Base-by-base conservation (phyloP, 2,113 vertebrate genomes). In the Pachycephala philippinensis region DNA sequence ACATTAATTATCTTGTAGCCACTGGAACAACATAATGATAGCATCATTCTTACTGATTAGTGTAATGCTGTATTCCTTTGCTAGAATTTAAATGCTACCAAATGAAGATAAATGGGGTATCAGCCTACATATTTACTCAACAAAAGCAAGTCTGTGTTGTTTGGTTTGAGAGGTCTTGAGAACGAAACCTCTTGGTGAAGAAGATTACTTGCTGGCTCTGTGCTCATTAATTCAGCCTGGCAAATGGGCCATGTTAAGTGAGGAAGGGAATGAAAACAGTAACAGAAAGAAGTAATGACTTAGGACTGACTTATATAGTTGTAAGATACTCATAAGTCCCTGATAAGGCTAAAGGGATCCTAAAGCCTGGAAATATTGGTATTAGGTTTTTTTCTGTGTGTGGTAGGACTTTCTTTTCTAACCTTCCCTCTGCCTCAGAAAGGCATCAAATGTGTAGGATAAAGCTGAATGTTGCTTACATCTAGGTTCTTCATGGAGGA, bases 1-100 rank as follows among this genome's bases (percentile, higher is more conserved):
- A 90, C 95, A 97, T 97, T 97, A 98, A 96, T 97, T 98, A 98
- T 98, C 80, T 90, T 95, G 57, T 95, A 97, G 94, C 81, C 71
- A 97, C 61, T 96, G 84, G 68, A 97, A 92, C 39, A 97, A 74
- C 93, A 96, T 97, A 97, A 98, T 95, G 91, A 97, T 93, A 81
- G 39, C 66, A 94, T 97, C 56, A 27, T 94, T 97, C 87, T 97
- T 96, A 76, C 35, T 95, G 88, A 95, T 97, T 95, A 98, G 68
- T 0, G 5, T 81, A 87, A 80, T 78, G 65, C 39, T 53, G 27
- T 80, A 79, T 17, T 77, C 57, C 54, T 96, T 93, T 88, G 45
- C 88, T 92, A 71, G 90, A 89, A 93, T 96, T 93, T 93, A 87
- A 97, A 97, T 94, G 82, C 27, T 93, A 42, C 64, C 49, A 89